Evolutionary conservation across 2,888 invertebrate species (phyloP).

Genomic region (Calameuta idolon): DNA sequence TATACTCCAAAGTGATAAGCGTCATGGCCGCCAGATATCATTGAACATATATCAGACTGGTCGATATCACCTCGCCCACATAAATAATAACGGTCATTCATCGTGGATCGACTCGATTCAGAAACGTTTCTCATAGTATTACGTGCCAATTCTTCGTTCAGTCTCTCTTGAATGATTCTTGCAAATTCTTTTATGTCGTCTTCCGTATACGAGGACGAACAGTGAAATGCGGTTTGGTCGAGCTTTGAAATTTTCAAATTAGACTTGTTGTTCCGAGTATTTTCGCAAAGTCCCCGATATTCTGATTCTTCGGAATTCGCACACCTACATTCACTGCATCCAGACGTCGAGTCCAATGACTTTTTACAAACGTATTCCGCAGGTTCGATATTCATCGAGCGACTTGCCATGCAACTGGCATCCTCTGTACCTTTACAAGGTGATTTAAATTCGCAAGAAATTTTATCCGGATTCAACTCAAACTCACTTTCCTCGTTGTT

Average conservation of each 20-base stretch:
- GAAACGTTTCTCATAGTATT: background rate
- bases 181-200: slow-evolving; percentile 21
- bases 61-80: background rate
- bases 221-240: background rate
- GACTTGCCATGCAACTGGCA: background rate
- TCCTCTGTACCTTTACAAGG: background rate
- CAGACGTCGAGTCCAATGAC: background rate
- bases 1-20: background rate
- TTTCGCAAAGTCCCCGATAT: background rate
- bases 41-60: background rate
- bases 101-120: background rate
- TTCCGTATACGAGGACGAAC: slow-evolving; percentile 14
- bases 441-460: background rate
- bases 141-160: slow-evolving; percentile 17
- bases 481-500: background rate
- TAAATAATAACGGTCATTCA: background rate
- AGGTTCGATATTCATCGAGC: background rate
- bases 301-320: background rate
- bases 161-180: slow-evolving; percentile 17
- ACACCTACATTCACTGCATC: background rate
- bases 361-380: background rate
- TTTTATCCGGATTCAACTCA: background rate
- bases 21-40: background rate
- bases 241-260: background rate
- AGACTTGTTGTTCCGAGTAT: background rate